Conservation (phyloP, 1,140 invertebrate genomes). For the Rhynchophorus ferrugineus region DNA sequence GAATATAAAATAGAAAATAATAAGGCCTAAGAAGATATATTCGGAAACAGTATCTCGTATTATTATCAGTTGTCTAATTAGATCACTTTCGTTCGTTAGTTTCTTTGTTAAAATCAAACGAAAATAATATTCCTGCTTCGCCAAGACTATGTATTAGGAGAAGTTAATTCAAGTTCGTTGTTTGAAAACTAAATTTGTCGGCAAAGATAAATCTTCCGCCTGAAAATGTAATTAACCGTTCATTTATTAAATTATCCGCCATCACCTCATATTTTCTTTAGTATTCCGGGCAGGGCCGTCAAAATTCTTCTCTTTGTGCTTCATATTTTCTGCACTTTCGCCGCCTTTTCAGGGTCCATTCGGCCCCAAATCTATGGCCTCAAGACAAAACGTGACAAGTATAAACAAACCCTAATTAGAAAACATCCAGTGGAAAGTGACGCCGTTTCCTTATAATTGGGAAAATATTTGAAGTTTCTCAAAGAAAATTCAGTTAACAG, state of each 20-base stretch:
- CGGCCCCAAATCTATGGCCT: conserved; percentile 2
- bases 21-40: no score
- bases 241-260: not conserved
- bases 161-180: no score
- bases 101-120: no score
- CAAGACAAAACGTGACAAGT: conserved; percentile 1
- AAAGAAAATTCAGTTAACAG: not conserved
- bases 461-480: conserved; percentile 1
- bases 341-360: conserved; percentile 3
- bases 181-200: no score
- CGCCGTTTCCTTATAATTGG: not conserved
- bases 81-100: no score
- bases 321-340: conserved; percentile 2
- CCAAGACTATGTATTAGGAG: no score
- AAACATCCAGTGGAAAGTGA: conserved; percentile 1
- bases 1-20: no score
- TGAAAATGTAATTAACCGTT: no score
- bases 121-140: no score
- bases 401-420: conserved; percentile 3
- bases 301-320: not conserved
- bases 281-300: not conserved
- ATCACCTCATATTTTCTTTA: conserved; percentile 2
- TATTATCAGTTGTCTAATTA: no score
- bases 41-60: no score
- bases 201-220: no score